Conservation (phyloP, 2,797 vertebrate species). For the Mus spretus region DNA sequence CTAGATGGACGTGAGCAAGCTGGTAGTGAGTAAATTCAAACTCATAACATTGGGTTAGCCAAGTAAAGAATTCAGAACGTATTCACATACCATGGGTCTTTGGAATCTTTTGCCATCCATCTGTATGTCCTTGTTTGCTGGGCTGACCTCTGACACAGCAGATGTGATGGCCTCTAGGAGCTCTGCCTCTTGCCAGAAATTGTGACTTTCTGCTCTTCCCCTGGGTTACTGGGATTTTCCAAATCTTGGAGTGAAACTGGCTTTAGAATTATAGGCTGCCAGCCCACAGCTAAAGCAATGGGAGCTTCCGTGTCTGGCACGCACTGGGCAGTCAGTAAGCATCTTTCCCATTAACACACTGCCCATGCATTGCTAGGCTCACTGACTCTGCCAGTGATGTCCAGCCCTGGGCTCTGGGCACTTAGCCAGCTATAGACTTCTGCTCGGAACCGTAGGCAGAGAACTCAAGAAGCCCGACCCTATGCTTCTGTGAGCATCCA, state of each 20-base stretch:
- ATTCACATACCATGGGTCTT: neutral
- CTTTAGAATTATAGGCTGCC: constrained; percentile 55
- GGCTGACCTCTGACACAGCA: constrained; percentile 56
- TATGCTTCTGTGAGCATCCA: neutral
- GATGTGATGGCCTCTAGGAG: constrained; percentile 47
- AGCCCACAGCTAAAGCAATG: constrained; percentile 22
- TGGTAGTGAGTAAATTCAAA: neutral
- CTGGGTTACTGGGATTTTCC: constrained; percentile 47
- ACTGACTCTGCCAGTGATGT: constrained; percentile 20
- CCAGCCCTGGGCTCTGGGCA: neutral
- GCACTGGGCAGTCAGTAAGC: neutral
- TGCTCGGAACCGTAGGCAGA: neutral
- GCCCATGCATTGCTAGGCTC: neutral
- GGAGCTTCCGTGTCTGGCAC: constrained; percentile 16
- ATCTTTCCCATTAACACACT: neutral
- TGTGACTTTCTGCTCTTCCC: constrained; percentile 45
- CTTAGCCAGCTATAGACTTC: neutral
- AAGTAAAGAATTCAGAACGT: neutral
- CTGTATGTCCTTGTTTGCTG: constrained; percentile 18
- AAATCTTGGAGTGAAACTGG: constrained; percentile 17
- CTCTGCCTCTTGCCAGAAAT: constrained; percentile 53
- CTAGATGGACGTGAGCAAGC: neutral
- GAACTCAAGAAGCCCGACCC: neutral
- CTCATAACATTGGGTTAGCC: neutral
- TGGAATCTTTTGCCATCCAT: neutral